phyloP scores from a whole-genome alignment of 1,140 invertebrate species.

The Amyelois transitella region DNA sequence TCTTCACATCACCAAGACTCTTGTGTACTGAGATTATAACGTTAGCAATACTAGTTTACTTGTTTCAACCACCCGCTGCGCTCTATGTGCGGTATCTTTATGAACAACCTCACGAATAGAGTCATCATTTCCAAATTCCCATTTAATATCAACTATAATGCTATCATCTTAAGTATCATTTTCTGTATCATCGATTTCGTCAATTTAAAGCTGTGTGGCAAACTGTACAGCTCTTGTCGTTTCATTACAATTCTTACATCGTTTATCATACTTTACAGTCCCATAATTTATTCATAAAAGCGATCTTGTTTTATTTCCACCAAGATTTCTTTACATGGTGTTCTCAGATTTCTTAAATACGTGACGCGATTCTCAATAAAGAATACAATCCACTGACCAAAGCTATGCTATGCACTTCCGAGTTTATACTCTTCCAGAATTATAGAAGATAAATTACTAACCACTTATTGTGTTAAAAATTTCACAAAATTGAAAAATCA shows the following conservation, averaged over 20 bases:
- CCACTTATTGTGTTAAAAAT: too few species aligned
- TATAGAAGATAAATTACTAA: too few species aligned
- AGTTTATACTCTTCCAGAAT: too few species aligned
- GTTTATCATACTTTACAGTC: slow-evolving; percentile 72
- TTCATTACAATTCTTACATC: slow-evolving; percentile 67
- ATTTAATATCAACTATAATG: slow-evolving; percentile 38
- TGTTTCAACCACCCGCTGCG: slow-evolving; percentile 60
- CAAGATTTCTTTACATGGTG: slow-evolving; percentile 60
- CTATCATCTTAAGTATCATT: slow-evolving; percentile 20
- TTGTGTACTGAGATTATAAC: slow-evolving; percentile 63
- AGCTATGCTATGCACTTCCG: too few species aligned
- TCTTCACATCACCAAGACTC: not conserved
- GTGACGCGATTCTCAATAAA: slow-evolving; percentile 61
- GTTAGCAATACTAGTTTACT: slow-evolving; percentile 66
- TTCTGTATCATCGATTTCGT: slow-evolving; percentile 18
- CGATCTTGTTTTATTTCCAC: slow-evolving; percentile 59
- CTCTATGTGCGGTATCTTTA: slow-evolving; percentile 54
- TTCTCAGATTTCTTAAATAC: slow-evolving; percentile 64
- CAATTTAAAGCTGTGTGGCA: slow-evolving; percentile 21
- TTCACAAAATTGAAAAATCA: too few species aligned
- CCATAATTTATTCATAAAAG: slow-evolving; percentile 69
- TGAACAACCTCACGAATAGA: slow-evolving; percentile 37
- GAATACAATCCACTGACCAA: slow-evolving; percentile 10
- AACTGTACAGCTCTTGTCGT: slow-evolving; percentile 53
- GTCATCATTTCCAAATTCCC: slow-evolving; percentile 31